These are phyloP conservation scores for Corythornis vintsioides DNA, from an alignment of 2,113 vertebrate genomes.

Conservation along the genomic window DNA sequence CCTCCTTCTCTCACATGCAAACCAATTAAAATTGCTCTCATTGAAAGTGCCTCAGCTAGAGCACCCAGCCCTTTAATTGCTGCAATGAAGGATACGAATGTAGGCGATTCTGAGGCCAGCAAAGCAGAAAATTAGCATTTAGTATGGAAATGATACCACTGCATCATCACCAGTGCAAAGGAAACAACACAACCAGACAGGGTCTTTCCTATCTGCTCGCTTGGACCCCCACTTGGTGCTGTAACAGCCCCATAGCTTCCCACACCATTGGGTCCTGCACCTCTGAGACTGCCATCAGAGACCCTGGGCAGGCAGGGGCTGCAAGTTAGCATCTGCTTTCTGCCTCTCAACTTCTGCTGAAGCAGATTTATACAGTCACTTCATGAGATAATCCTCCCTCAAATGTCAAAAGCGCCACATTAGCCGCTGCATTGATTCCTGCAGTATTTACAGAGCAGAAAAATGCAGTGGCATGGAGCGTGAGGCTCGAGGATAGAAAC, in stretches of 20 bases:
- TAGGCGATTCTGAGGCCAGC: constrained; percentile 42
- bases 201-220: background rate
- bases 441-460: constrained; percentile 12
- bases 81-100: constrained; percentile 42
- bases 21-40: background rate
- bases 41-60: background rate
- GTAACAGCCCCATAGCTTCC: background rate
- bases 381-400: background rate
- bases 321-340: background rate
- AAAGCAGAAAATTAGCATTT: constrained; percentile 72
- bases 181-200: background rate
- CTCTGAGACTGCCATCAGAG: background rate
- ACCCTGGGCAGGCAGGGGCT: background rate
- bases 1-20: background rate
- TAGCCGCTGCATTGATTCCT: background rate
- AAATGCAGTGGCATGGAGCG: background rate
- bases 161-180: constrained; percentile 44
- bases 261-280: rapidly evolving
- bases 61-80: constrained; percentile 58
- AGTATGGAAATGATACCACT: constrained; percentile 49
- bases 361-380: background rate
- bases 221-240: background rate
- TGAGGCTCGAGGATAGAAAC: background rate
- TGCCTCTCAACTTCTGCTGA: background rate
- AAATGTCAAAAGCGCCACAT: constrained; percentile 15